phyloP scores from a whole-genome alignment of 2,797 vertebrate species.

The Sebastes ruberrimus region DNA sequence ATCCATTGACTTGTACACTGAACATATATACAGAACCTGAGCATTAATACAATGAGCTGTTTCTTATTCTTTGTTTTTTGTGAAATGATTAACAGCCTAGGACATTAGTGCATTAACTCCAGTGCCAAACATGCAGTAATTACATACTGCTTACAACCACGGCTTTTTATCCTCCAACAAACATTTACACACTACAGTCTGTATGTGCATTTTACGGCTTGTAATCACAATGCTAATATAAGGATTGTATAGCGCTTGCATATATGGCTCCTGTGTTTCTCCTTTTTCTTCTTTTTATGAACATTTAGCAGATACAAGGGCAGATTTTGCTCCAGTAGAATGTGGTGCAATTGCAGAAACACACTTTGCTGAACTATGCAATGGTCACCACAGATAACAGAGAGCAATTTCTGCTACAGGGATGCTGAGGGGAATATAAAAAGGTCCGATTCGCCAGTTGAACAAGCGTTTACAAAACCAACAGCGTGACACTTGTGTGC shows the following conservation, averaged over 20 bases:
- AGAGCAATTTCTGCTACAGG: constrained; percentile 3
- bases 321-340: not conserved
- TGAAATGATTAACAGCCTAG: not conserved
- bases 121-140: not conserved
- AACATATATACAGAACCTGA: not conserved
- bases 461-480: not conserved
- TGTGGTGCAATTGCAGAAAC: constrained; percentile 21
- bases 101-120: not conserved
- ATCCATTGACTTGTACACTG: not conserved
- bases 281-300: not conserved
- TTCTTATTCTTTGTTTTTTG: not conserved
- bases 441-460: constrained; percentile 4
- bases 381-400: constrained; percentile 15
- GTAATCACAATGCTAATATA: not conserved
- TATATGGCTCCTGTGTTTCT: not conserved
- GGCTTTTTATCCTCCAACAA: not conserved
- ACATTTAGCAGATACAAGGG: not conserved
- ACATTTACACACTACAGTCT: not conserved
- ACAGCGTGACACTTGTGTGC: not conserved
- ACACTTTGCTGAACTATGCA: constrained; percentile 29
- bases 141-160: not conserved
- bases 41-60: not conserved
- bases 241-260: not conserved
- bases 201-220: not conserved
- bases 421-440: constrained; percentile 24